phyloP scores from a whole-genome alignment of 2,888 invertebrate genomes.

The Blera fallax region DNA sequence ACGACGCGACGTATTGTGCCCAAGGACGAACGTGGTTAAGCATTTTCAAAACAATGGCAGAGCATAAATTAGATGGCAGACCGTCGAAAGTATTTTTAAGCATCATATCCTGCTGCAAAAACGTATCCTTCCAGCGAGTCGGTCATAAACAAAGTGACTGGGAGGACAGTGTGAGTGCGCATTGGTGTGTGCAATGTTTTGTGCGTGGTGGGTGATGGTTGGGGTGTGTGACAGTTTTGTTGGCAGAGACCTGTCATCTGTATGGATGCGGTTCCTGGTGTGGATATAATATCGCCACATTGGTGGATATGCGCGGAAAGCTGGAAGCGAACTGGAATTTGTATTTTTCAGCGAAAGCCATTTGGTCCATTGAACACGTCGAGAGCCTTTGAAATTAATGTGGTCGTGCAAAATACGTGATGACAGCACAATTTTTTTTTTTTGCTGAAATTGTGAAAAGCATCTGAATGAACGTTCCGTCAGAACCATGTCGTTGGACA shows the following conservation, averaged over 20 bases:
- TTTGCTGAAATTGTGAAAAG: not conserved
- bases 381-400: not conserved
- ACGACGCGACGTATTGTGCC: slow-evolving; percentile 4
- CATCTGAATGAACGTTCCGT: not conserved
- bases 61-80: slow-evolving; percentile 49
- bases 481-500: too few species aligned
- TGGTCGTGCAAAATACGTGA: not conserved
- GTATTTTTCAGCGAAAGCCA: not conserved
- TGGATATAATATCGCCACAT: not conserved
- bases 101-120: slow-evolving; percentile 13
- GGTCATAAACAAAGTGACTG: slow-evolving; percentile 8
- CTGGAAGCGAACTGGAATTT: not conserved
- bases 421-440: not conserved
- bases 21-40: slow-evolving; percentile 43
- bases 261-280: slow-evolving; percentile 19
- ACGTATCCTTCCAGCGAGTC: not conserved
- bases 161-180: not conserved
- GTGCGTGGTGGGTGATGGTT: not conserved
- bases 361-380: slow-evolving; percentile 3
- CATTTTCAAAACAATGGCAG: slow-evolving; percentile 47
- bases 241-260: slow-evolving; percentile 27
- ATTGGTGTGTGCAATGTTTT: not conserved
- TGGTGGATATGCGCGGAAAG: not conserved
- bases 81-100: slow-evolving; percentile 24
- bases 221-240: slow-evolving; percentile 16